phyloP scores from a whole-genome alignment of 2,113 vertebrate species.

The Cranoglanis bouderius region DNA sequence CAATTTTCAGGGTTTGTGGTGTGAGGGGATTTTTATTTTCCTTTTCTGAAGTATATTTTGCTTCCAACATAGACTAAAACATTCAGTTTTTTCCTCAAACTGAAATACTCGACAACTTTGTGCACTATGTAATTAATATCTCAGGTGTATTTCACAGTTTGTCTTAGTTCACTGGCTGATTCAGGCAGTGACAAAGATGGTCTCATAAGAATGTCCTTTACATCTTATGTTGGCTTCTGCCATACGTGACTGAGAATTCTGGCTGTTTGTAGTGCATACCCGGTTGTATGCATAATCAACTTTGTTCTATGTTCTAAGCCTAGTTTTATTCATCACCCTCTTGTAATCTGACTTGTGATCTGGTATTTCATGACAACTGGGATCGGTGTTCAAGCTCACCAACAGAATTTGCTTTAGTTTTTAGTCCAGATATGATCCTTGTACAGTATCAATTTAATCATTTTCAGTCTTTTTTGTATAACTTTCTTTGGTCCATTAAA shows the following conservation, averaged over 20 bases:
- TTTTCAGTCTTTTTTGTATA: slow-evolving; percentile 41
- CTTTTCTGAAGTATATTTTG: background rate
- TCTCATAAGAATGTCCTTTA: background rate
- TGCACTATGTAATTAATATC: slow-evolving; percentile 1
- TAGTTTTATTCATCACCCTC: slow-evolving; percentile 27
- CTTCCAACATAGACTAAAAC: background rate
- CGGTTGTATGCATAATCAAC: slow-evolving; percentile 15
- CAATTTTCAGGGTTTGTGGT: slow-evolving; percentile 40
- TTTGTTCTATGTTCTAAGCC: slow-evolving; percentile 4
- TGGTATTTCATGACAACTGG: slow-evolving; percentile 13
- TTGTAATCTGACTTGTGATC: slow-evolving; percentile 42
- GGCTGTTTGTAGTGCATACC: background rate
- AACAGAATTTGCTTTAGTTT: slow-evolving; percentile 1
- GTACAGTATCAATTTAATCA: slow-evolving; percentile 22
- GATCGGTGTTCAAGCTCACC: slow-evolving; percentile 8
- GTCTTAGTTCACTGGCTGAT: background rate
- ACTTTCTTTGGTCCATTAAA: slow-evolving; percentile 48
- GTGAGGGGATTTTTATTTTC: background rate
- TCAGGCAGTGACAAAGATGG: background rate
- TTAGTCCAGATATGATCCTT: slow-evolving; percentile 13
- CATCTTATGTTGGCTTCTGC: background rate
- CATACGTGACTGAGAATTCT: slow-evolving; percentile 3
- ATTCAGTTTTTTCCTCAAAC: background rate
- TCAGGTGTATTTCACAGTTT: slow-evolving; percentile 6
- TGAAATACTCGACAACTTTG: background rate